Evolutionary conservation across 2,888 invertebrate genomes (phyloP).

Genomic region (Megalurothrips usitatus): DNA sequence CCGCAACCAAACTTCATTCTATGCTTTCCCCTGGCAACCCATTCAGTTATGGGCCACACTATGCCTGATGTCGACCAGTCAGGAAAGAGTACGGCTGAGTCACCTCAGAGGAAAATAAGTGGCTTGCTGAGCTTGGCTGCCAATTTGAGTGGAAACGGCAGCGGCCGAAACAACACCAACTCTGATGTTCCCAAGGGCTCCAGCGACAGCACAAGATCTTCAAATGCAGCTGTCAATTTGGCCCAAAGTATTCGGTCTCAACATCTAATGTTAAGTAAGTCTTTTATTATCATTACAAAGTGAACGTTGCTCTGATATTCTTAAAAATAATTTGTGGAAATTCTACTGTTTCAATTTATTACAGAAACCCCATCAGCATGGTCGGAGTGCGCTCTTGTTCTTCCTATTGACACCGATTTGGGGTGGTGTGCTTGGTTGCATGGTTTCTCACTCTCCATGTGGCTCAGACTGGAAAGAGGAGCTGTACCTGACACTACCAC

Average conservation of each 20-base stretch:
- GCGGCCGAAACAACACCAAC: background rate
- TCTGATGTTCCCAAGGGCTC: background rate
- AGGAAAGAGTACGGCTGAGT: background rate
- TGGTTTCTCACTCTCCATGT: constrained; percentile 57
- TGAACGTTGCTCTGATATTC: background rate
- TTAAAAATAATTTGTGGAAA: background rate
- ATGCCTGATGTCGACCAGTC: background rate
- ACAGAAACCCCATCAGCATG: constrained; percentile 37
- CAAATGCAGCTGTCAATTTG: constrained; percentile 32
- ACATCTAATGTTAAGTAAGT: constrained; percentile 28
- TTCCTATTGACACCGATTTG: constrained; percentile 46
- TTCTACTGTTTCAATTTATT: background rate
- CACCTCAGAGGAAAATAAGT: background rate
- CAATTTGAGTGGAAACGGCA: background rate
- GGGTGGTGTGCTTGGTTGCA: constrained; percentile 61
- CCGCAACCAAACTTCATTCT: constrained; percentile 56
- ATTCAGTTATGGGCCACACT: background rate
- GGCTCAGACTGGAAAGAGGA: constrained; percentile 50
- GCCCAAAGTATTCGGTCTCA: constrained; percentile 32
- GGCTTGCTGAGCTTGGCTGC: background rate
- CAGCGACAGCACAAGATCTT: constrained; percentile 38
- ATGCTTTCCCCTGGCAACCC: constrained; percentile 49
- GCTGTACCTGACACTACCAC: background rate
- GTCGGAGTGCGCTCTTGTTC: constrained; percentile 44
- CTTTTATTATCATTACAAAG: constrained; percentile 4